Conservation (phyloP, 2,888 invertebrate species). For the Allacma fusca region DNA sequence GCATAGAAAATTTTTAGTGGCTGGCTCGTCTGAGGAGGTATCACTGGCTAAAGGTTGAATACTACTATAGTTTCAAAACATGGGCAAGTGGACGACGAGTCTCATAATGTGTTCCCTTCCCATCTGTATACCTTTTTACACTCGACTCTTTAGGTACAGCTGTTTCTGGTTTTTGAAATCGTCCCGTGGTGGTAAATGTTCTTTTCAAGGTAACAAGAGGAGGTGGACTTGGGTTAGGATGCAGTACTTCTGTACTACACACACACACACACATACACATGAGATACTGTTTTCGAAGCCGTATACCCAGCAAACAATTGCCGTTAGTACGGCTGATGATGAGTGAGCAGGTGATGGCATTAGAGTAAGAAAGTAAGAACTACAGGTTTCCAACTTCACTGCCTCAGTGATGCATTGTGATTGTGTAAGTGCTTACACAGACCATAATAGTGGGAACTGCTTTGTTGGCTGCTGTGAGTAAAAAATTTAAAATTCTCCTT, state of each 20-base stretch:
- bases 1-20: background rate
- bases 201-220: conserved; percentile 14
- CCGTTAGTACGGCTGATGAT: conserved; percentile 1
- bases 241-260: conserved; percentile 1
- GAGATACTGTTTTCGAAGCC: background rate
- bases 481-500: background rate
- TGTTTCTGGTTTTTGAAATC: conserved; percentile 6
- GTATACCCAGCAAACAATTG: background rate
- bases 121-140: background rate
- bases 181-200: background rate
- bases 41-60: too few species aligned
- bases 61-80: too few species aligned
- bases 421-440: conserved; percentile 7
- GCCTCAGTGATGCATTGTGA: background rate
- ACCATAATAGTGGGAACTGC: conserved; percentile 7
- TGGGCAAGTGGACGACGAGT: background rate
- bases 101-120: background rate
- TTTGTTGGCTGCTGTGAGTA: background rate
- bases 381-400: conserved; percentile 3
- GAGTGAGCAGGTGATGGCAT: conserved; percentile 18
- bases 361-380: background rate
- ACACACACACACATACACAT: background rate
- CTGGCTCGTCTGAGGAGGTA: too few species aligned
- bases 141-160: conserved; percentile 3
- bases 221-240: conserved; percentile 8